These are phyloP conservation scores for Allacma fusca DNA, from an alignment of 2,888 invertebrate species.

Conservation along the genomic window DNA sequence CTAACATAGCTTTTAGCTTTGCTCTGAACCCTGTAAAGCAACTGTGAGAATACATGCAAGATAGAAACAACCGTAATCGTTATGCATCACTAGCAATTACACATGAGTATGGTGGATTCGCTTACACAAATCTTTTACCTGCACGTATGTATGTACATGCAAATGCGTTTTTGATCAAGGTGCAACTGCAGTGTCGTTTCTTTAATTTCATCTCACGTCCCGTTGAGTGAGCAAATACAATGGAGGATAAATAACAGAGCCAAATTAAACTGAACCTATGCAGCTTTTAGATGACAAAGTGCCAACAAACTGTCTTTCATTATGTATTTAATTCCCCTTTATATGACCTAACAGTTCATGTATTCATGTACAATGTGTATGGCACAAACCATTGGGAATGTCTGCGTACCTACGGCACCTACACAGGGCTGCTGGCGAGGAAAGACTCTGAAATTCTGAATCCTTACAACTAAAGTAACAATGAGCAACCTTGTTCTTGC, in stretches of 20 bases:
- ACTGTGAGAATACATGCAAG: not conserved
- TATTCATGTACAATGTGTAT: too few species aligned
- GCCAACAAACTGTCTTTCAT: not conserved
- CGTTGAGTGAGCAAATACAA: not conserved
- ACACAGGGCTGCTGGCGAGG: not conserved
- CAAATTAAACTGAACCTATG: not conserved
- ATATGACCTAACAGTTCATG: not conserved
- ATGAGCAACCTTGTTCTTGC: slow-evolving; percentile 28
- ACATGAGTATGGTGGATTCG: not conserved
- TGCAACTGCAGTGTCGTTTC: not conserved
- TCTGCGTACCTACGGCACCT: not conserved
- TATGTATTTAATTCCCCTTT: not conserved
- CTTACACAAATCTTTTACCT: not conserved
- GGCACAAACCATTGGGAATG: not conserved
- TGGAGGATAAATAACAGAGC: not conserved
- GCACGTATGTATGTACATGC: not conserved
- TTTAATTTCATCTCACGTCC: slow-evolving; percentile 4
- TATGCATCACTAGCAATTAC: not conserved
- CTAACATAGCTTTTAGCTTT: too few species aligned
- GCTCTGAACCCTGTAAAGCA: too few species aligned
- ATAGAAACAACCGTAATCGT: not conserved
- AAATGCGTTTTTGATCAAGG: slow-evolving; percentile 5
- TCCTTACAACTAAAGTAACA: not conserved
- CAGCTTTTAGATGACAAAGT: not conserved
- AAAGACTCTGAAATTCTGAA: not conserved